These are phyloP conservation scores for Dallia pectoralis DNA, from an alignment of 2,797 vertebrate genomes.

Conservation along the genomic window DNA sequence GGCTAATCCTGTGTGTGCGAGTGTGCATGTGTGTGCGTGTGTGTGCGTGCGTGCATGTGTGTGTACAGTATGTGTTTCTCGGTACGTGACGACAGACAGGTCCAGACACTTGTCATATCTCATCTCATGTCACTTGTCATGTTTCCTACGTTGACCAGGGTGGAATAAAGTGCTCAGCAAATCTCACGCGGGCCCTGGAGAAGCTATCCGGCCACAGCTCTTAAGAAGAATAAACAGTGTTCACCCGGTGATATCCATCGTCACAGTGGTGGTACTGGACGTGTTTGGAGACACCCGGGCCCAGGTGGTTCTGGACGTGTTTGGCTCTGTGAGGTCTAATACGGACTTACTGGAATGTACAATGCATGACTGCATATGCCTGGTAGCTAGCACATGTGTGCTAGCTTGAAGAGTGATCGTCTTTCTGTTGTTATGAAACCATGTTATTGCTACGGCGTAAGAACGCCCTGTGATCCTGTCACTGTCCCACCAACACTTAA, in stretches of 20 bases:
- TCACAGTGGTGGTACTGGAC: slow-evolving; percentile 18
- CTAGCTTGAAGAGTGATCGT: no score
- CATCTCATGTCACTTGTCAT: slow-evolving; percentile 1
- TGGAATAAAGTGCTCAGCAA: slow-evolving; percentile 39
- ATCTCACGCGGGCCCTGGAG: slow-evolving; percentile 12
- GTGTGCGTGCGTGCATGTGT: not conserved
- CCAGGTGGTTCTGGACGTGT: slow-evolving; percentile 21
- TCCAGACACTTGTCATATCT: slow-evolving; percentile 35
- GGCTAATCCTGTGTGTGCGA: slow-evolving; percentile 28
- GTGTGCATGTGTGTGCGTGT: no score
- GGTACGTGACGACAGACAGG: slow-evolving; percentile 37
- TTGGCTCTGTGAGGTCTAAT: not conserved
- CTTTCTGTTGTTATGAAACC: not conserved
- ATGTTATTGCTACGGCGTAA: not conserved
- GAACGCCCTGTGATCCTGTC: not conserved
- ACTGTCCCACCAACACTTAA: not conserved
- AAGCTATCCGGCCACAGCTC: slow-evolving; percentile 5
- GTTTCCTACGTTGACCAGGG: slow-evolving; percentile 23
- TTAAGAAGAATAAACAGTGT: slow-evolving; percentile 52
- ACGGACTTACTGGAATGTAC: no score
- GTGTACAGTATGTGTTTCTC: not conserved
- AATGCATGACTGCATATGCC: no score
- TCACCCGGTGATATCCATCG: slow-evolving; percentile 17
- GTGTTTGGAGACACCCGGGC: slow-evolving; percentile 31
- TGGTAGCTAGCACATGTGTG: not conserved